Evolutionary conservation across 2,797 vertebrate genomes (phyloP), one percentile per base, ranked within the genome.

Genomic region (Hyperoplus lanceolatus): DNA sequence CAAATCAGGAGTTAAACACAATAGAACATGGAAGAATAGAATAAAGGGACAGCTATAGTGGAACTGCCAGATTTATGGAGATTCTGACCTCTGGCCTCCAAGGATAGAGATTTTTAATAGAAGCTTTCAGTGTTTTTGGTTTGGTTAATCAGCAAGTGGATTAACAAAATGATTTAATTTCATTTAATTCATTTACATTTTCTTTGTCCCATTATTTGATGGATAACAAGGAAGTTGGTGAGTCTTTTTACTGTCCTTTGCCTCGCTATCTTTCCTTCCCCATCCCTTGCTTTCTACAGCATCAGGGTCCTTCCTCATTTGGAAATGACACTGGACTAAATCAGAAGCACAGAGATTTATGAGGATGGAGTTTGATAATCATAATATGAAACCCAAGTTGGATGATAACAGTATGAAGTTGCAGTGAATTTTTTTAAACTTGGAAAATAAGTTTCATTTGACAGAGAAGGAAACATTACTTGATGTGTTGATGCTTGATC

Each of bases 401-500:
- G 2, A 50, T 14, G 38, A 49, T 13, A 18, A 59, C 11, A n/a
- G 48, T n/a, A 12, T 21, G 11, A 1, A 53, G 9, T 5, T 21
- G 38, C 6, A 8, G 10, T 38, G 18, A n/a, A 9, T 3, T 48
- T 14, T 15, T 12, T 16, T 5, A 42, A 60, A 60, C 29, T 12
- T 5, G 8, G 6, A 15, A 58, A 10, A 49, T 48, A 14, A n/a
- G 15, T 18, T 43, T 3, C 12, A 45, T 45, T 60, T 60, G 8
- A 41, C 50, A 48, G 39, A 46, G 15, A 64, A 38, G 13, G 14
- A 53, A n/a, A 15, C 39, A 46, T 18, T 15, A 12, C 15, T 53
- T 16, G 29, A 4, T 36, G 29, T 14, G 55, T 41, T 59, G 55
- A 21, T 42, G 14, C 1, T 89, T 73, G 87, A 46, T 21, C 1